phyloP scores from a whole-genome alignment of 2,797 vertebrate species.

The Antrozous pallidus region DNA sequence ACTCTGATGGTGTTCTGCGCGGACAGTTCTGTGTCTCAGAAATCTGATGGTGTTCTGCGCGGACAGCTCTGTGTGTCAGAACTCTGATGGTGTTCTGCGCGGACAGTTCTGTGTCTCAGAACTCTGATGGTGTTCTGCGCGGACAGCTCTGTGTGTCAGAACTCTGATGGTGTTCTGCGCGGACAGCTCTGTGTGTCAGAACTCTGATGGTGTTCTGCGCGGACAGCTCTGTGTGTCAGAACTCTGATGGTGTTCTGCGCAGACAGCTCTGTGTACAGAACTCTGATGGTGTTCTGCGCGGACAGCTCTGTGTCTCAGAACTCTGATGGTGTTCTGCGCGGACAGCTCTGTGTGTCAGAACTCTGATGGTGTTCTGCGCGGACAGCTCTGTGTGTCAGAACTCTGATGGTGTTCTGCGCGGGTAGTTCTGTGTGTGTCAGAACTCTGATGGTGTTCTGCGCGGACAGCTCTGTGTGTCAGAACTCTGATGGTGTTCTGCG shows the following conservation, averaged over 20 bases:
- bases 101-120: not conserved
- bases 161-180: not conserved
- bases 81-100: not conserved
- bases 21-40: not conserved
- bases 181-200: not conserved
- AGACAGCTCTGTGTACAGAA: not conserved
- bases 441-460: not conserved
- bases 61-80: not conserved
- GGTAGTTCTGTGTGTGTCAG: not conserved
- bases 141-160: not conserved
- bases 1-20: not conserved
- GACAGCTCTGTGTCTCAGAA: not conserved
- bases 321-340: not conserved
- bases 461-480: not conserved
- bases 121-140: not conserved
- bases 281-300: not conserved
- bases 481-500: not conserved
- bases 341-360: not conserved
- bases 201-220: not conserved
- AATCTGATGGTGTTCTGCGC: not conserved
- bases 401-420: not conserved
- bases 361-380: not conserved
- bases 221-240: not conserved
- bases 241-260: not conserved
- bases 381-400: not conserved